Evolutionary conservation across 35 echinoderm and acorn worm genomes (phyloP).

Genomic region (Stichopus chloronotus): DNA sequence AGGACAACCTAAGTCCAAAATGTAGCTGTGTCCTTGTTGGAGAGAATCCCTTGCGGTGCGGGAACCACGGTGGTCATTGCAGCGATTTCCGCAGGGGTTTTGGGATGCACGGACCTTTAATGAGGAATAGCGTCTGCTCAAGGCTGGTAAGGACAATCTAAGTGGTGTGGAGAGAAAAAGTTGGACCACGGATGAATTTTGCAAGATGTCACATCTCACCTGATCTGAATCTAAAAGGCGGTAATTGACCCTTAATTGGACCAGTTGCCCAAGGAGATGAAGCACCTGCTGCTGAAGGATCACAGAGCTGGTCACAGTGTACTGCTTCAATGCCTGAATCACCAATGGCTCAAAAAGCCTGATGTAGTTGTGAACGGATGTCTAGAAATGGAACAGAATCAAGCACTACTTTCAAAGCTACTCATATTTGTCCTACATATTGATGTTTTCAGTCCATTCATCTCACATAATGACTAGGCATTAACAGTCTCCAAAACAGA

Average conservation of each 20-base stretch:
- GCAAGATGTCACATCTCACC: conserved; percentile 63
- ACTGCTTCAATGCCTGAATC: conserved; percentile 96
- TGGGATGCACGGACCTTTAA: too few relatives aligned
- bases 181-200: conserved; percentile 28
- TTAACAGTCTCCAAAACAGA: too few relatives aligned
- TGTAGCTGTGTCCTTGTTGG: too few relatives aligned
- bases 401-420: not conserved
- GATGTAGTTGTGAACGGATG: conserved; percentile 91
- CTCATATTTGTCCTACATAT: not conserved
- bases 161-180: too few relatives aligned
- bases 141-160: too few relatives aligned
- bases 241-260: conserved; percentile 97
- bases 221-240: conserved; percentile 95
- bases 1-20: too few relatives aligned
- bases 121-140: too few relatives aligned
- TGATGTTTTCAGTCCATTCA: not conserved
- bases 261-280: conserved; percentile 92
- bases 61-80: too few relatives aligned
- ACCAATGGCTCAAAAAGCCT: conserved; percentile 95
- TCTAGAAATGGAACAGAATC: conserved; percentile 18
- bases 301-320: conserved; percentile 90
- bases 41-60: too few relatives aligned
- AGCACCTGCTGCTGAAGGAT: conserved; percentile 94
- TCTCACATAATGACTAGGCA: not conserved
- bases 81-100: too few relatives aligned